These are phyloP conservation scores for Neodiprion virginianus DNA, from an alignment of 1,140 invertebrate genomes.

Conservation along the genomic window DNA sequence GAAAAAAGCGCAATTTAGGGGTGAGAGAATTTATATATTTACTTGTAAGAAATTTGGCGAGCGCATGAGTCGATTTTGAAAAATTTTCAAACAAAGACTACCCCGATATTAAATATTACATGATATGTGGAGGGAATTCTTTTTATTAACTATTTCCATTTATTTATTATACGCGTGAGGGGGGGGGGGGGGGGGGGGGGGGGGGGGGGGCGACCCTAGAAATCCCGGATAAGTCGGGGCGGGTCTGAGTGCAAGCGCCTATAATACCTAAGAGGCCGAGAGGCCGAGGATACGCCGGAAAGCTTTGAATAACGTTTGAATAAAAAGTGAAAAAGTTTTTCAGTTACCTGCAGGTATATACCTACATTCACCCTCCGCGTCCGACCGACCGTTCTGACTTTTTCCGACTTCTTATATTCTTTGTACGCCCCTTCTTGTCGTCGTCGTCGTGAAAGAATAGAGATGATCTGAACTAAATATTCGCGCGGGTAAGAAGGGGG, in stretches of 20 bases:
- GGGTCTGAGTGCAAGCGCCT: too few species aligned
- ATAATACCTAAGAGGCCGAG: too few species aligned
- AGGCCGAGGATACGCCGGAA: not conserved
- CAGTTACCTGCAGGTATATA: not conserved
- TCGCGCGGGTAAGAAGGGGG: too few species aligned
- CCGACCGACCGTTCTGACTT: too few species aligned
- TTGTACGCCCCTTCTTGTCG: not conserved
- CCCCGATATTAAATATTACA: not conserved
- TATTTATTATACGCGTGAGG: not conserved
- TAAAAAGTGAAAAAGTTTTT: constrained; percentile 4
- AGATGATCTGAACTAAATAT: too few species aligned
- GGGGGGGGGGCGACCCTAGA: too few species aligned
- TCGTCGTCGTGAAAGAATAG: too few species aligned
- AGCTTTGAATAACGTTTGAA: constrained; percentile 1
- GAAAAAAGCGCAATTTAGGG: not conserved
- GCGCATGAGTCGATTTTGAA: too few species aligned
- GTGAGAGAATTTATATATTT: not conserved
- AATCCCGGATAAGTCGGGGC: too few species aligned
- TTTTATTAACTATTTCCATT: not conserved
- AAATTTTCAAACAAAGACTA: too few species aligned
- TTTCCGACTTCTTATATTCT: not conserved
- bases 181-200: too few species aligned
- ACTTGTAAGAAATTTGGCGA: not conserved
- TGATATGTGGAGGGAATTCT: not conserved
- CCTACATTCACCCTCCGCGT: too few species aligned